Percentiles rank a stretch among this genome's conserved stretches.
phyloP scores from a whole-genome alignment of 2,113 vertebrate genomes.

The Orientallactaga bullata region DNA sequence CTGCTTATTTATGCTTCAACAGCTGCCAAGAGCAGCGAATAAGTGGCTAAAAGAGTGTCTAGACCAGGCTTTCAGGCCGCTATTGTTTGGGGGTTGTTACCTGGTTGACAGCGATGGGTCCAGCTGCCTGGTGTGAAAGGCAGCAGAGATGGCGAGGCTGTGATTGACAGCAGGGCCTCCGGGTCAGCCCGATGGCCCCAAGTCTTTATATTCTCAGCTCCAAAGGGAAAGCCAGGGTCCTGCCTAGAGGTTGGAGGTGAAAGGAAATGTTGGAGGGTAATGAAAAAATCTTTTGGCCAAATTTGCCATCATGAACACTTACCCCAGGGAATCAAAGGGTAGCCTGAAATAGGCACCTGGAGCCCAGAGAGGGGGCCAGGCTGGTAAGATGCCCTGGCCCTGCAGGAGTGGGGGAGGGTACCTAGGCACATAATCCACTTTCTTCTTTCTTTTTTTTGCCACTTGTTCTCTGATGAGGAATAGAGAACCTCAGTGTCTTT shows the following conservation, averaged over 20 bases:
- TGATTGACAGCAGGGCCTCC: constrained; percentile 91
- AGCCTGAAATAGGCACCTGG: constrained; percentile 69
- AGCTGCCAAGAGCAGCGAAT: constrained; percentile 95
- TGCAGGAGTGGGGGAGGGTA: background rate
- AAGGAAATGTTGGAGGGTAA: constrained; percentile 91
- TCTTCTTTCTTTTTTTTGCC: background rate
- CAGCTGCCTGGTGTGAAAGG: constrained; percentile 93
- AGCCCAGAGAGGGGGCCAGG: background rate
- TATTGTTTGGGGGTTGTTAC: constrained; percentile 93
- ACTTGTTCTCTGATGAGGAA: background rate
- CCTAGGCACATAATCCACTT: background rate
- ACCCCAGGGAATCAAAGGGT: constrained; percentile 84
- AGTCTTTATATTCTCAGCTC: constrained; percentile 88
- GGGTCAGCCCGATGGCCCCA: constrained; percentile 91
- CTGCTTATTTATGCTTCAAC: constrained; percentile 95
- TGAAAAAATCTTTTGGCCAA: constrained; percentile 91
- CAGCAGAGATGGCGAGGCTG: constrained; percentile 87
- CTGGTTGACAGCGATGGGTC: constrained; percentile 94
- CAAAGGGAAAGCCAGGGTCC: constrained; percentile 88
- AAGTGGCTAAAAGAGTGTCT: constrained; percentile 96
- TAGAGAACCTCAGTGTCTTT: background rate
- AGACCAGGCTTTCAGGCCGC: constrained; percentile 94
- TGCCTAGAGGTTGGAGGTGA: constrained; percentile 91
- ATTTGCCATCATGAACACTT: constrained; percentile 90
- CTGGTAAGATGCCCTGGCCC: background rate